phyloP scores from a whole-genome alignment of 1,140 invertebrate species.

The Mactra quadrangularis region DNA sequence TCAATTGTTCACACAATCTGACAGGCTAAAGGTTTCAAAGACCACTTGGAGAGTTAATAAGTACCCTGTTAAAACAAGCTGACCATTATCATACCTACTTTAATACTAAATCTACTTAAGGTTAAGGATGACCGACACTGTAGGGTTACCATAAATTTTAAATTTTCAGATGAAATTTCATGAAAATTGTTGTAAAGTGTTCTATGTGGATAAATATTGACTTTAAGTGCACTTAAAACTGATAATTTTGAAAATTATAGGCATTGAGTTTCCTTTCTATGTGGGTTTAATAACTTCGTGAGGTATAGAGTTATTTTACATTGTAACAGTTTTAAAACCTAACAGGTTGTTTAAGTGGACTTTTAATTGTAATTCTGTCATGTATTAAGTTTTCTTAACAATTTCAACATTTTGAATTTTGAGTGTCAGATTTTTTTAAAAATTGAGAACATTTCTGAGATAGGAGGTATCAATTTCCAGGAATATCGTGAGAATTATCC shows the following conservation, averaged over 20 bases:
- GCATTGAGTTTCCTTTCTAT: not conserved
- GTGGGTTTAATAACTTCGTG: too few relatives aligned
- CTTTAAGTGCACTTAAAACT: conserved; percentile 7
- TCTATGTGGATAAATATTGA: conserved; percentile 34
- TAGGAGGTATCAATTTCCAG: too few relatives aligned
- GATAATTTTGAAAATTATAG: conserved; percentile 11
- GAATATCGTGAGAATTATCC: too few relatives aligned
- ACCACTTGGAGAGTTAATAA: conserved; percentile 34
- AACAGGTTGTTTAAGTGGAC: too few relatives aligned
- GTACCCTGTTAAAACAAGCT: conserved; percentile 23
- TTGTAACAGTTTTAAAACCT: too few relatives aligned
- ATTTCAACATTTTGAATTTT: too few relatives aligned
- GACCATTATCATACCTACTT: conserved; percentile 14
- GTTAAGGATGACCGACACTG: not conserved
- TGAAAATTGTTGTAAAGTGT: conserved; percentile 1
- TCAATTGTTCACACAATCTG: not conserved
- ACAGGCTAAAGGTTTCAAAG: not conserved
- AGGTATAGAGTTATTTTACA: too few relatives aligned
- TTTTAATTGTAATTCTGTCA: too few relatives aligned
- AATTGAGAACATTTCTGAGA: too few relatives aligned
- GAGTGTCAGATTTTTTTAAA: too few relatives aligned
- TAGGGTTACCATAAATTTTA: conserved; percentile 14
- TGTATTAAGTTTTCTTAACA: too few relatives aligned
- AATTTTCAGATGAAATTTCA: conserved; percentile 1
- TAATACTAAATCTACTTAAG: conserved; percentile 10